phyloP scores from a whole-genome alignment of 1,140 invertebrate genomes.

The Pectinophora gossypiella region DNA sequence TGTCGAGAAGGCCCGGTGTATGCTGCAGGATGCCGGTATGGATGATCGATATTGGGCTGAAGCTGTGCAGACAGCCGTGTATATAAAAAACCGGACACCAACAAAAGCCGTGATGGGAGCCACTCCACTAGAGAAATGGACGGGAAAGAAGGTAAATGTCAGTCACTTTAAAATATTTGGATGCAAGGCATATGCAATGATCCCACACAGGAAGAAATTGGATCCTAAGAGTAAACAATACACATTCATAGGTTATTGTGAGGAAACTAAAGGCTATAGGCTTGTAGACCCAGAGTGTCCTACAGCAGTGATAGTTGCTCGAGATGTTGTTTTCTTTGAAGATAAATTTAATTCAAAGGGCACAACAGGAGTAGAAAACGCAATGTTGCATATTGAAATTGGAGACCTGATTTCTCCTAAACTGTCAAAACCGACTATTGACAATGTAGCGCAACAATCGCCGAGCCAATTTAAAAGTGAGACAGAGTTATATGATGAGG shows the following conservation, averaged over 20 bases:
- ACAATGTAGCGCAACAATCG: no score
- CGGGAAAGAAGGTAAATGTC: slow-evolving; percentile 9
- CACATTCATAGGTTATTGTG: slow-evolving; percentile 9
- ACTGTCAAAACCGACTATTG: no score
- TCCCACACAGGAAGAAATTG: not conserved
- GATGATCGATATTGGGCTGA: slow-evolving; percentile 53
- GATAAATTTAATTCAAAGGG: not conserved
- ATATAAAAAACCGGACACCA: slow-evolving; percentile 51
- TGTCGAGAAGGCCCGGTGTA: slow-evolving; percentile 41
- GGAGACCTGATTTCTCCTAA: no score
- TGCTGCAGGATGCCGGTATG: slow-evolving; percentile 51
- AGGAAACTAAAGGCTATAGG: slow-evolving; percentile 9
- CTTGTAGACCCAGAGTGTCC: slow-evolving; percentile 1
- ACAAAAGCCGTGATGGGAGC: not conserved
- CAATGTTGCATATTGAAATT: no score
- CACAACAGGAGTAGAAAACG: no score
- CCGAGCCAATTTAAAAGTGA: no score
- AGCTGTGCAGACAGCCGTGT: slow-evolving; percentile 54
- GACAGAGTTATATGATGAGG: no score
- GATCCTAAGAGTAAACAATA: slow-evolving; percentile 5
- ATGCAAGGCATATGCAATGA: not conserved
- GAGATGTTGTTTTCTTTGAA: slow-evolving; percentile 5
- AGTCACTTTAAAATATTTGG: slow-evolving; percentile 45
- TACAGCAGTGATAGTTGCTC: not conserved
- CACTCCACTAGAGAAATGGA: not conserved